Conservation (phyloP, 2,113 vertebrate species). For the Gyps fulvus region DNA sequence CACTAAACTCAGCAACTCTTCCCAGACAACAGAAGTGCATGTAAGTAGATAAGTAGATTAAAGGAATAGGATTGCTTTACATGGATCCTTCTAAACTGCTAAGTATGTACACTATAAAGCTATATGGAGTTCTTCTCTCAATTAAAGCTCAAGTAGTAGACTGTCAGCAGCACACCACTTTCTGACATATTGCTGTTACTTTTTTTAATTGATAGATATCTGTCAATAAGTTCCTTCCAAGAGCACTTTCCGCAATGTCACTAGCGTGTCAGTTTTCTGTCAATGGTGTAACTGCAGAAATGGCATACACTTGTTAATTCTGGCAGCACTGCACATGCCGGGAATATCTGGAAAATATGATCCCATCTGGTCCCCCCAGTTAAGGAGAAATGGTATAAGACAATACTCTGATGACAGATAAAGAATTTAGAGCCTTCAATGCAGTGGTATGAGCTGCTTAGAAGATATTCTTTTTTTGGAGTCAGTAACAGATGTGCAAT, state of each 20-base stretch:
- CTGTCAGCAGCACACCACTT: background rate
- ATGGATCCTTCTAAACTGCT: background rate
- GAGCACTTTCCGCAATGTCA: background rate
- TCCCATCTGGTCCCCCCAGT: background rate
- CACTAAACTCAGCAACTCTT: background rate
- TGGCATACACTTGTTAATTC: background rate
- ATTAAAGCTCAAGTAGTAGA: background rate
- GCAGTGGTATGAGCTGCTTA: background rate
- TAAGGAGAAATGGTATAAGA: background rate
- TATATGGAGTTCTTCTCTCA: background rate
- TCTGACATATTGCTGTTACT: background rate
- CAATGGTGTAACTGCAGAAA: background rate
- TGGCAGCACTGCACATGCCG: background rate
- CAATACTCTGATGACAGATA: background rate
- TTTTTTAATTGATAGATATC: background rate
- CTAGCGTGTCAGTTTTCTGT: background rate
- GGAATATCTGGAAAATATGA: background rate
- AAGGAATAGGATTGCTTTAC: background rate
- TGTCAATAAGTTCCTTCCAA: background rate
- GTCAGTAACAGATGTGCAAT: background rate
- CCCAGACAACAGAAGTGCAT: background rate
- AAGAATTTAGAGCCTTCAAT: background rate
- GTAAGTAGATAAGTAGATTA: background rate
- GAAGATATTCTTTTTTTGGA: background rate
- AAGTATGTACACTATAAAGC: background rate